Percentiles rank a stretch among this genome's conserved stretches.
phyloP scores from a whole-genome alignment of 2,888 invertebrate genomes.

The Horisme vitalbata region DNA sequence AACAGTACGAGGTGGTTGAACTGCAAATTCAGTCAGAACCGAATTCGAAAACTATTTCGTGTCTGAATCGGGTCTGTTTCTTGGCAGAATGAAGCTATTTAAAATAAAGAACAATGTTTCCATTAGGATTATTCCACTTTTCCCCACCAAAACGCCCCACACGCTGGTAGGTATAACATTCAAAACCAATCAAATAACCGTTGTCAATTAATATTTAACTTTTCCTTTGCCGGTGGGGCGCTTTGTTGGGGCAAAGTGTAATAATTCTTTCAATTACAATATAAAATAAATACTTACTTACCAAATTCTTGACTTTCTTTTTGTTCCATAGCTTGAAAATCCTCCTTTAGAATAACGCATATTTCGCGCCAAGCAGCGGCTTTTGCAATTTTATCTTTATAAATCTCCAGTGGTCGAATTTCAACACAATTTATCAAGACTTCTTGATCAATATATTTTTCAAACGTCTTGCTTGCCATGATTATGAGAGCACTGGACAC shows the following conservation, averaged over 20 bases:
- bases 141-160: neutral
- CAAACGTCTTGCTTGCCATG: too few relatives aligned
- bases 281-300: slow-evolving; percentile 11
- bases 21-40: slow-evolving; percentile 24
- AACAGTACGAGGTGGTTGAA: slow-evolving; percentile 24
- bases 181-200: neutral
- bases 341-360: slow-evolving; percentile 3
- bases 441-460: too few relatives aligned
- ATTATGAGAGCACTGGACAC: too few relatives aligned
- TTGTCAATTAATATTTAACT: neutral
- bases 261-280: too few relatives aligned
- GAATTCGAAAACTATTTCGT: slow-evolving; percentile 28
- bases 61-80: slow-evolving; percentile 25
- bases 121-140: neutral
- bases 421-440: too few relatives aligned
- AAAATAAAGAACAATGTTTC: neutral
- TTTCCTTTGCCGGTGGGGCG: neutral
- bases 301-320: slow-evolving; percentile 12
- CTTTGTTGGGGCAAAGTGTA: too few relatives aligned
- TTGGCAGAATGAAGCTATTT: slow-evolving; percentile 25
- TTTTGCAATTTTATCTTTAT: slow-evolving; percentile 18
- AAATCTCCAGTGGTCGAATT: slow-evolving; percentile 15
- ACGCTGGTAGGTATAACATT: neutral
- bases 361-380: slow-evolving; percentile 18
- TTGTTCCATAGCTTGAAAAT: slow-evolving; percentile 11